Evolutionary conservation across 2,888 invertebrate genomes (phyloP), one percentile per base, ranked within the genome.

Genomic region (Elgonia sp.): DNA sequence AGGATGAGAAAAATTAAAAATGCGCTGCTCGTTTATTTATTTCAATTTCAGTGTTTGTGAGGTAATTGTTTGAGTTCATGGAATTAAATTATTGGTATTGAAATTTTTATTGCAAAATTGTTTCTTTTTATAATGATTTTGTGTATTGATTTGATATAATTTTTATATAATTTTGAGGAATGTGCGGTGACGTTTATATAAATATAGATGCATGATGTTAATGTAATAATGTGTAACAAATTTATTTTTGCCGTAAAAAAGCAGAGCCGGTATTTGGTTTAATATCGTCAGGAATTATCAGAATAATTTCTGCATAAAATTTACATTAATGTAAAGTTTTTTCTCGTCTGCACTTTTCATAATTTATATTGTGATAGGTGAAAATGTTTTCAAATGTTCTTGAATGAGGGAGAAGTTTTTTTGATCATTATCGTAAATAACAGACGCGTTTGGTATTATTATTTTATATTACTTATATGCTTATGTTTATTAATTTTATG

Each of bases 241-340:
- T 10, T 40, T 42, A 14, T 67, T 67, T 39, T 21, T 39, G 21
- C 9, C 21, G 3, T 42, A 18, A 67, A 46, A 20, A 46, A 20
- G 20, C 20, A 10, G 9, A 67, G 39, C 40, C 50, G 12, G 39
- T 53, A n/a, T 39, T 7, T 55, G 39, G 7, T 72, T 39, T 39
- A 72, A 16, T n/a, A 55, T 39, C 20, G 39, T n/a, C 18, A 18
- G 55, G 70, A 55, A 72, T 72, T 18, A 72, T 14, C 70, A 72
- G 1, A 29, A 29, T 29, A 29, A 29, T 29, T 29, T 29, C 29
- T 29, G 29, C 29, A 29, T 72, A 55, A 72, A 55, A 53, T 72
- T n/a, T 39, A 72, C 50, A 72, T 72, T 72, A 53, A 72, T 29
- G n/a, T 29, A 50, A 21, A 55, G 55, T 72, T 72, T 55, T 55